phyloP scores from a whole-genome alignment of 2,888 invertebrate species.

The Drosophila formosana region DNA sequence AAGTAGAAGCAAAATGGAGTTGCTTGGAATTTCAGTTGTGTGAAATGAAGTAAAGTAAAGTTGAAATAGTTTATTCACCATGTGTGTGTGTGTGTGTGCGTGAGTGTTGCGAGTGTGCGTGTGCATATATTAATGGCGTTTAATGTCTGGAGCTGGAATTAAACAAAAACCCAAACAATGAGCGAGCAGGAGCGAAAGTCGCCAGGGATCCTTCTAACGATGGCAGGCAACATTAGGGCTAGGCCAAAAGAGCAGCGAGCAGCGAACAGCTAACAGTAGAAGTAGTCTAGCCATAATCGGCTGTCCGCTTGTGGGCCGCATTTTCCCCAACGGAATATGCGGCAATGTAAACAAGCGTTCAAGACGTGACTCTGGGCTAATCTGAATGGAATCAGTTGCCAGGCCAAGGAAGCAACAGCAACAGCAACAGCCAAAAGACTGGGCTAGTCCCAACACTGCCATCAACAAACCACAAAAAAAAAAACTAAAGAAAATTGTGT shows the following conservation, averaged over 20 bases:
- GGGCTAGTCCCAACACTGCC: constrained; percentile 16
- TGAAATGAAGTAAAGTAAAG: constrained; percentile 34
- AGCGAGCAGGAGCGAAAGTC: not conserved
- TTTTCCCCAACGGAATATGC: constrained; percentile 24
- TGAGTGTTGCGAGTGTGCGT: constrained; percentile 33
- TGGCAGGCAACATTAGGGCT: constrained; percentile 32
- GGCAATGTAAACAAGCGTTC: constrained; percentile 35
- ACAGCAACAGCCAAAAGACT: constrained; percentile 2
- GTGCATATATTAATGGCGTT: constrained; percentile 55
- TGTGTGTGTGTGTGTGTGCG: constrained; percentile 26
- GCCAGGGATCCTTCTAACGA: constrained; percentile 3
- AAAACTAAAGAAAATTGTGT: constrained; percentile 19
- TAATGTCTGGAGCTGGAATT: constrained; percentile 31
- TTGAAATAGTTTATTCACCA: constrained; percentile 22
- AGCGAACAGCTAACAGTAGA: not conserved
- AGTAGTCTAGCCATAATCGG: constrained; percentile 31
- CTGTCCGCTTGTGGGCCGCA: constrained; percentile 14
- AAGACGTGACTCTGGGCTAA: constrained; percentile 47
- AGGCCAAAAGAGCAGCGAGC: constrained; percentile 13
- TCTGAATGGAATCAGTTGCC: constrained; percentile 4
- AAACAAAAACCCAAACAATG: constrained; percentile 35
- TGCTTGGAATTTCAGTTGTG: constrained; percentile 42
- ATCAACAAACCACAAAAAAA: not conserved
- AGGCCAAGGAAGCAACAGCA: constrained; percentile 12
- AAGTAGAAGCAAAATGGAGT: constrained; percentile 49